phyloP scores from a whole-genome alignment of 2,888 invertebrate species.

The Noctua janthina region DNA sequence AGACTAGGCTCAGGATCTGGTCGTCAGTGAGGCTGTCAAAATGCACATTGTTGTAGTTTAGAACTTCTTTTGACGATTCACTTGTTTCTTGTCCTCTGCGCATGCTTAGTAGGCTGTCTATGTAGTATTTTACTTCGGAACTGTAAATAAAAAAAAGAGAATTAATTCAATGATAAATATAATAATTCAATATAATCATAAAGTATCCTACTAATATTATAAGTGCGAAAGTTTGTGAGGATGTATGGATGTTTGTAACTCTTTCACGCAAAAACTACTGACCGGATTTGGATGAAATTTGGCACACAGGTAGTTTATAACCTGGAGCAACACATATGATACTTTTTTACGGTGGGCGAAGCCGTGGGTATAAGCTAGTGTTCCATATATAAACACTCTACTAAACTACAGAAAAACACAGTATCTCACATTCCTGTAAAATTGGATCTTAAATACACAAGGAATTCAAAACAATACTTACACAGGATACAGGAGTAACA shows the following conservation, averaged over 20 bases:
- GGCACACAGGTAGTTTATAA: no score
- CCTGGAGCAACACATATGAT: no score
- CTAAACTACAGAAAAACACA: not conserved
- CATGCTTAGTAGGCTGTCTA: conserved; percentile 72
- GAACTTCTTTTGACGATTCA: conserved; percentile 66
- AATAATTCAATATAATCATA: not conserved
- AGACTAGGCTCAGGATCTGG: conserved; percentile 91
- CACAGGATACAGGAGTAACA: conserved; percentile 93
- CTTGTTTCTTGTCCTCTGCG: conserved; percentile 41
- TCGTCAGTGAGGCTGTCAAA: conserved; percentile 80
- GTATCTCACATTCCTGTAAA: not conserved
- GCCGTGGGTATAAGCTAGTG: no score
- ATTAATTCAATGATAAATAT: not conserved
- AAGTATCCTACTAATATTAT: not conserved
- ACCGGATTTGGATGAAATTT: no score
- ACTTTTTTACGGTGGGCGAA: no score
- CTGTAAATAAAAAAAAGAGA: conserved; percentile 71
- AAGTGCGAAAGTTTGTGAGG: no score
- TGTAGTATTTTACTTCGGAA: conserved; percentile 77
- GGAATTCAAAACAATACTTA: conserved; percentile 77
- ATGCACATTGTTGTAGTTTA: conserved; percentile 73
- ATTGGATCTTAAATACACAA: not conserved
- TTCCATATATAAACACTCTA: not conserved
- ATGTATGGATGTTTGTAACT: no score
- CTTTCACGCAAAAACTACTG: no score